A percentile compares a stretch with the other conserved stretches of the same genome.
Evolutionary conservation across 2,888 invertebrate species (phyloP).

Genomic region (Drosophila putrida): DNA sequence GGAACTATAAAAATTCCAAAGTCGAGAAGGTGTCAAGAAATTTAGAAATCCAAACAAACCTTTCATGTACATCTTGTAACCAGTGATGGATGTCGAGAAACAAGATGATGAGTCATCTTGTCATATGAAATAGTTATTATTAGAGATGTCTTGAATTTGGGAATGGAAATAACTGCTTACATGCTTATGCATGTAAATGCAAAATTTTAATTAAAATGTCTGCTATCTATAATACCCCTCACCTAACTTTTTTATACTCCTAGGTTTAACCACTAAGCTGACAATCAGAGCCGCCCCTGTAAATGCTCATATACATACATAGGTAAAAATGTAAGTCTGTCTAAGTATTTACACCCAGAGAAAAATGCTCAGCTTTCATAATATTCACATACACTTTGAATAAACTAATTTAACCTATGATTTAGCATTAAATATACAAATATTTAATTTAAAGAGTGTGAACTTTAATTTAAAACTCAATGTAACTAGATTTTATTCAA

Average conservation of each 20-base stretch:
- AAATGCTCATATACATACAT: conserved; percentile 4
- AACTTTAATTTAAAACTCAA: not conserved
- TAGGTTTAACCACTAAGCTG: not conserved
- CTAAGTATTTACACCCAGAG: not conserved
- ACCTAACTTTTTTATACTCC: not conserved
- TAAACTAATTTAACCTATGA: not conserved
- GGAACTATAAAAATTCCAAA: conserved; percentile 55
- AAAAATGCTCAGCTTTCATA: not conserved
- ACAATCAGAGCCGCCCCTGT: conserved; percentile 19
- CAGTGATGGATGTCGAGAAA: not conserved
- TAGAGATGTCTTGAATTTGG: not conserved
- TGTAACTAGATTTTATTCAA: not conserved
- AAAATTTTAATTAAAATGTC: not conserved
- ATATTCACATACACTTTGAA: not conserved
- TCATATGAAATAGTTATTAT: conserved; percentile 6
- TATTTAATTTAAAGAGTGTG: not conserved
- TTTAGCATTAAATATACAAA: not conserved
- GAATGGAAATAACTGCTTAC: not conserved
- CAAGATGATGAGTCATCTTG: conserved; percentile 22
- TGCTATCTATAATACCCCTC: conserved; percentile 3
- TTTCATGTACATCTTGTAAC: conserved; percentile 10
- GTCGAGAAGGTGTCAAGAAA: conserved; percentile 56
- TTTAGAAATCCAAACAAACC: conserved; percentile 31
- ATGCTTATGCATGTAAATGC: not conserved
- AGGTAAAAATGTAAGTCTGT: not conserved